Evolutionary conservation across 2,797 vertebrate species (phyloP).

Genomic region (Poeciliopsis infans): DNA sequence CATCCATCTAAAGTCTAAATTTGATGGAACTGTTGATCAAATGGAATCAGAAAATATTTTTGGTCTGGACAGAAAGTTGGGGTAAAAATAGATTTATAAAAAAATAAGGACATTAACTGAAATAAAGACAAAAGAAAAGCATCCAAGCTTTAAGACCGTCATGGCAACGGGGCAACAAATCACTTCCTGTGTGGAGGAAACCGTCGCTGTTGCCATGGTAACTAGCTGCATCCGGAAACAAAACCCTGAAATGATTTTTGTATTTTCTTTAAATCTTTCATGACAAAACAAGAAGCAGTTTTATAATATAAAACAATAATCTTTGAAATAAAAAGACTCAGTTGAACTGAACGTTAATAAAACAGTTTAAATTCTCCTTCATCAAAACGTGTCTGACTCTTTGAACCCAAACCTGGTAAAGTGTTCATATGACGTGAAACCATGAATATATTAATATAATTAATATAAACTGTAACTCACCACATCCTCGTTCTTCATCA

Average conservation of each 20-base stretch:
- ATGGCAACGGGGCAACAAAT: neutral
- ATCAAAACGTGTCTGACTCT: neutral
- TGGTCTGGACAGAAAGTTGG: neutral
- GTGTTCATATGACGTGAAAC: neutral
- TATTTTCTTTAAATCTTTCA: neutral
- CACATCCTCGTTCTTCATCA: neutral
- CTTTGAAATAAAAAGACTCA: neutral
- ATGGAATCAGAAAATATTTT: neutral
- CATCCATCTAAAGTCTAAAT: neutral
- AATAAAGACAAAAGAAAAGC: neutral
- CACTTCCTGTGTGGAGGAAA: neutral
- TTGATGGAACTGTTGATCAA: neutral
- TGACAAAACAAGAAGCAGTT: neutral
- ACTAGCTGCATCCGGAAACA: neutral
- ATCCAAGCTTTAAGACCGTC: neutral
- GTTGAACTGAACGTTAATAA: neutral
- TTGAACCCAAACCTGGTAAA: neutral
- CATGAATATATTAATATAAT: neutral
- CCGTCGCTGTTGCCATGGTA: neutral
- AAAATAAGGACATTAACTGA: neutral
- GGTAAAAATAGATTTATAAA: neutral
- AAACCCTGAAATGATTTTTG: neutral
- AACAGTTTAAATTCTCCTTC: neutral
- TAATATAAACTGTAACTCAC: neutral
- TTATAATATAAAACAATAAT: neutral